These are phyloP conservation scores for Reinhardtius hippoglossoides DNA, from an alignment of 2,113 vertebrate species.

Conservation along the genomic window DNA sequence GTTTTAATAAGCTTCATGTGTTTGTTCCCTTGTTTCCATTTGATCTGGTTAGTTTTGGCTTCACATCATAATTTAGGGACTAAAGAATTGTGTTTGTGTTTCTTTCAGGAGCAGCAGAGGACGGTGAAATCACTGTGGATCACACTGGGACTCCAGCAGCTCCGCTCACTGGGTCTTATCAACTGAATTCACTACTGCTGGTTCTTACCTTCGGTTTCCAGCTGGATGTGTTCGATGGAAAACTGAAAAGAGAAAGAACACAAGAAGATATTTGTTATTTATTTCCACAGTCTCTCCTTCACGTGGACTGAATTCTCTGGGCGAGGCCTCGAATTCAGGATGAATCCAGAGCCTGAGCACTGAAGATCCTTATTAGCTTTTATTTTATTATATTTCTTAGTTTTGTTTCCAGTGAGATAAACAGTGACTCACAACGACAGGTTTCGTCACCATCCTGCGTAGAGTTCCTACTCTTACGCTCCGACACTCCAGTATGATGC, in stretches of 20 bases:
- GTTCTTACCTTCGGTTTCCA: slow-evolving; percentile 89
- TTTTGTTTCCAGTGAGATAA: background rate
- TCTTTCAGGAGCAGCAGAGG: too few relatives aligned
- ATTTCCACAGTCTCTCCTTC: background rate
- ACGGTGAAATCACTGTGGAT: too few relatives aligned
- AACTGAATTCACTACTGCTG: background rate
- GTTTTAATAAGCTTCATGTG: too few relatives aligned
- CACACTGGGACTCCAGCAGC: too few relatives aligned
- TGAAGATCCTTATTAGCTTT: too few relatives aligned
- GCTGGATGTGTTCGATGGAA: slow-evolving; percentile 90
- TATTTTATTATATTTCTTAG: too few relatives aligned
- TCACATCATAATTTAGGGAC: too few relatives aligned
- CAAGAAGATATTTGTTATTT: background rate
- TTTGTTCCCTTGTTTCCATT: too few relatives aligned
- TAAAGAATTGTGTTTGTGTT: too few relatives aligned
- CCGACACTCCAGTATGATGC: slow-evolving; percentile 92
- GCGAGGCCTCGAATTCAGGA: background rate
- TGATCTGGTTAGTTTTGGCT: too few relatives aligned
- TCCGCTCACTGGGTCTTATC: background rate
- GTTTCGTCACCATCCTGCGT: slow-evolving; percentile 89
- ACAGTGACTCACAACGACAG: slow-evolving; percentile 89
- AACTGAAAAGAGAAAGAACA: slow-evolving; percentile 83
- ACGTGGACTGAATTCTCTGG: background rate
- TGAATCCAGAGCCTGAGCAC: background rate
- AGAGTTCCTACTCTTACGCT: slow-evolving; percentile 93